These are phyloP conservation scores for Ovis aries DNA, from an alignment of 2,113 vertebrate genomes.

Conservation along the genomic window ARS-UI_Ramb_v3.0 NC_056059.1:89063001-89063500, in stretches of 20 bases:
- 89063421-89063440: neutral
- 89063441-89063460: neutral
- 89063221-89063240: neutral
- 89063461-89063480: neutral
- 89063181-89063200: neutral
- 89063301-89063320: neutral
- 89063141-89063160: neutral
- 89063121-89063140: neutral
- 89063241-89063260: neutral
- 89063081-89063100: neutral
- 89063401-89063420: neutral
- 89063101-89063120: neutral
- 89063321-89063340: conserved; percentile 25
- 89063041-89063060: neutral
- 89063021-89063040: neutral
- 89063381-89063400: neutral
- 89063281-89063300: neutral
- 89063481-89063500: neutral
- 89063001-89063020: conserved; percentile 9
- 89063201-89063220: neutral
- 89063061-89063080: neutral
- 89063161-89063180: neutral
- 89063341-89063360: neutral
- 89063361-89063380: neutral
- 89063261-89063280: neutral